Evolutionary conservation across 2,888 invertebrate genomes (phyloP), one percentile per base, ranked within the genome.

Genomic region (Sialis lutaria): DNA sequence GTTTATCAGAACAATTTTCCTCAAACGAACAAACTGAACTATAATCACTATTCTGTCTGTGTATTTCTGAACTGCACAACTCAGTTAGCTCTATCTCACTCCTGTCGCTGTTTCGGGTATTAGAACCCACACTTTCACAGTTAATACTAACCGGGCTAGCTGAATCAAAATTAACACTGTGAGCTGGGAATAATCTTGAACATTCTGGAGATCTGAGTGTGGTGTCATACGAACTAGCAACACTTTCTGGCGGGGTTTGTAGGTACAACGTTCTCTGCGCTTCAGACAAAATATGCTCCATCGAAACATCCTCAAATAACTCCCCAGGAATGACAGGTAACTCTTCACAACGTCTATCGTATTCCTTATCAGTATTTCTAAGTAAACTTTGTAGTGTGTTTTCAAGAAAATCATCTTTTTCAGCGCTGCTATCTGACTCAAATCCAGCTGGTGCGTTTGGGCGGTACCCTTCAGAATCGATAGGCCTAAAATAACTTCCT

Each of bases 211-310:
- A 22, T 22, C 22, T 22, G 4, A 22, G 22, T 22, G 22, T 54
- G 40, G 55, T 56, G 30, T 49, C 53, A 33, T 52, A 53, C 31
- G 48, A 43, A 45, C 53, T 55, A 52, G 55, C 54, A 49, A 53
- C 55, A 8, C 53, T 51, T 35, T 52, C 48, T 40, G 60, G 57
- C 35, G 53, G 52, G 2, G 62, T 60, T 48, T 58, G 55, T 45
- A 61, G 55, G 32, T 56, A 55, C 33, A 61, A 54, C 31, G 54
- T 54, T 43, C 55, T 55, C 46, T 58, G 54, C 2, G 60, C 57
- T 50, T 60, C 58, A 4, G 56, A 54, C 37, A 62, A 53, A 44
- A 63, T 57, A 49, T 55, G 57, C 40, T 62, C 62, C 55, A 62
- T 53, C 1, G 59, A 56, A 34, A 56, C 56, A 12, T 52, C 55